These are phyloP conservation scores for Caenorhabditis wallacei DNA, from an alignment of 2,888 invertebrate genomes.

Conservation along the genomic window DNA sequence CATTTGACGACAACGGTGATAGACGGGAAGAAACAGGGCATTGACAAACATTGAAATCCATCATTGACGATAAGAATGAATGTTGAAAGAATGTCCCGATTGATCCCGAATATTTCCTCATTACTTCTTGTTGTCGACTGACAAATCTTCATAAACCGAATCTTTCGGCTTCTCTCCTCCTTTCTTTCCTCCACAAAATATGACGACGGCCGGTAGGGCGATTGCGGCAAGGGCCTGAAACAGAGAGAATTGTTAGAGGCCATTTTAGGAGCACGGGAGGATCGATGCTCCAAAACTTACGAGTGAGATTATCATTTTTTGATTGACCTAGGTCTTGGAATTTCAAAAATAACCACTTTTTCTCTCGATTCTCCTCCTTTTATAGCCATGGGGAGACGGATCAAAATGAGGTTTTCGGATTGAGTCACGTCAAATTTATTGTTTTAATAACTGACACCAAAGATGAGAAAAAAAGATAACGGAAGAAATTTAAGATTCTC, in stretches of 20 bases:
- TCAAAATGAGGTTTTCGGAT: neutral
- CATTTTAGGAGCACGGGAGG: neutral
- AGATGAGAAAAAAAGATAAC: neutral
- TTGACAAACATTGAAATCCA: neutral
- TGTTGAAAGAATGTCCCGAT: neutral
- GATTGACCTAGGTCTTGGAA: neutral
- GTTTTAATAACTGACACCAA: no score
- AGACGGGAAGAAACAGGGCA: neutral
- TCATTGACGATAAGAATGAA: neutral
- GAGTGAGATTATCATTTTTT: slow-evolving; percentile 7
- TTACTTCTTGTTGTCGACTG: slow-evolving; percentile 23
- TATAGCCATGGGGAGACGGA: neutral
- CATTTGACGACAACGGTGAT: neutral
- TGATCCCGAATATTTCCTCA: neutral
- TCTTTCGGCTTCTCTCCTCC: slow-evolving; percentile 20
- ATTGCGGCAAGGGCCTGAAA: slow-evolving; percentile 18
- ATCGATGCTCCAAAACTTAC: neutral
- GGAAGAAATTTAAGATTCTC: neutral
- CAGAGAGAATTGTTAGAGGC: neutral
- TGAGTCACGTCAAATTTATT: neutral
- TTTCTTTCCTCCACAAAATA: slow-evolving; percentile 36
- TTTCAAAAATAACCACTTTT: neutral
- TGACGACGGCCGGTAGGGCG: slow-evolving; percentile 7
- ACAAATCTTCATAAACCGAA: slow-evolving; percentile 32
- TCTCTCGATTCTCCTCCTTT: neutral